Evolutionary conservation across 2,888 invertebrate species (phyloP), one percentile per base, ranked within the genome.

Genomic region (Watsonalla cultraria): DNA sequence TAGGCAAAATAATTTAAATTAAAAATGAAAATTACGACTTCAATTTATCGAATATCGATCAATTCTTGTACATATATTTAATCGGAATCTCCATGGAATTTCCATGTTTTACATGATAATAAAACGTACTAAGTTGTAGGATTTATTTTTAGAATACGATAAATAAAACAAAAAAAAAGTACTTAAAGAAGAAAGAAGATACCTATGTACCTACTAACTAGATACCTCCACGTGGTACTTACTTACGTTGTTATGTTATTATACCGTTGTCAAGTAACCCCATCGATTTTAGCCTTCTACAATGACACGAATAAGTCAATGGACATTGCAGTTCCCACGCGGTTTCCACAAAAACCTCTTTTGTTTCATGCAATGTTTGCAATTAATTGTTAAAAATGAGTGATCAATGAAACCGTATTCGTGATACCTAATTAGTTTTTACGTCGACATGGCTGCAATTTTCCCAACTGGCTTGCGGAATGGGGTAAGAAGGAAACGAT

Each of bases 241-340:
- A 9, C 9, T 48, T 7, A 11, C 59, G 61, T 65, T 52, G 56
- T 63, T 76, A 78, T 73, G 75, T 73, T 66, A 57, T 69, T 59
- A 56, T 54, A 54, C 66, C 77, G 88, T 90, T 84, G 90, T 89
- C 86, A 78, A 65, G 90, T 80, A 78, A 89, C 90, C 71, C 60
- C 64, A 88, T 88, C 76, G 89, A 88, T 88, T 86, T 80, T 66
- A 69, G 62, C 56, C 70, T 58, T 66, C 54, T 48, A 51, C 51
- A 45, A 53, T 53, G 52, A 56, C 57, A 56, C 55, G 56, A 56
- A 51, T 52, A 52, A 53, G 54, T 61, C 55, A 54, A 58, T 50
- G 58, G 47, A 47, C 48, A 15, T 37, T 9, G 37, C 33, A 9
- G 11, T 51, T 47, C 49, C 46, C 47, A 53, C 51, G 45, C 33